Evolutionary conservation across 1,140 invertebrate species (phyloP), one percentile per base, ranked within the genome.

Genomic region (Helicoverpa zea): DNA sequence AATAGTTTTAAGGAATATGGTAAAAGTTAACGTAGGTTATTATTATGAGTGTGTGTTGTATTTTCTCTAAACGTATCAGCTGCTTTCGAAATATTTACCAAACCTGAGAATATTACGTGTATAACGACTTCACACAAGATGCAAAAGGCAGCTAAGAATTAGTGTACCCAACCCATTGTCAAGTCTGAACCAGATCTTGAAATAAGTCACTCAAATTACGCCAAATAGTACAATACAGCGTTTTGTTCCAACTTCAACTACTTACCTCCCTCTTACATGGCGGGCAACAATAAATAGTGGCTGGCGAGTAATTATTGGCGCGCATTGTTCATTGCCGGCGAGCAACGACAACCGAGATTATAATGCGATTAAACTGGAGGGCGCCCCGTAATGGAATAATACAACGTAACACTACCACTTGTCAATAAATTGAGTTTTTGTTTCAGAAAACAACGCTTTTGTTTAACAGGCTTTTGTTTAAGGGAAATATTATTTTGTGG

Each of bases 261-360:
- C 49, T 72, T 12, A 23, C 7, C 13, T 54, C 68, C 1, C 58
- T 61, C 30, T 61, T 59, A 29, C 12, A 47, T 56, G 70, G 16
- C n/a, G 49, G 59, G 56, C 68, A 74, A 85, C 35, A 66, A 83
- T 85, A 81, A 85, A 84, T 87, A 82, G 82, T 86, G 82, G 78
- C 29, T 81, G 43, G 78, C 63, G 75, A 85, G 81, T 87, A 87
- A 88, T 87, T 87, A 88, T 86, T 82, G 82, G 61, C 35, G 61
- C 51, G 81, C 76, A 88, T 88, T 88, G 84, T 88, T 86, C 70
- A 78, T 78, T 78, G 74, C 70, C 49, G 66, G 54, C 79, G 66
- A 59, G 82, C 86, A 87, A 87, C 83, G 87, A 88, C 76, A 79
- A 54, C 58, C 79, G 77, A 87, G 83, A 87, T 88, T 86, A 88